These are phyloP conservation scores for Operophtera brumata DNA, from an alignment of 2,888 invertebrate species.

Conservation along the genomic window DNA sequence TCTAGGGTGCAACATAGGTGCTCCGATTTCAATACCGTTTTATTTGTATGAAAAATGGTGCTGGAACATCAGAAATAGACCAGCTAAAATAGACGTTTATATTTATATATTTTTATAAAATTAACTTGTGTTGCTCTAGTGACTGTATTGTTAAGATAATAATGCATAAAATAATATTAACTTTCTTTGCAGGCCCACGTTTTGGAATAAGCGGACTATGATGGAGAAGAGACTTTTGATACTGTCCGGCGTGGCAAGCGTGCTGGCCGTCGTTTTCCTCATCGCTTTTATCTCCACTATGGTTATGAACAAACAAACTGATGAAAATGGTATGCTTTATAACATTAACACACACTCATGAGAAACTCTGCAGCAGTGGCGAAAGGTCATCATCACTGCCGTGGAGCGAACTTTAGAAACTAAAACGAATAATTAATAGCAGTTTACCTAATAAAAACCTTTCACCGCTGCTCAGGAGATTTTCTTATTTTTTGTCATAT, in stretches of 20 bases:
- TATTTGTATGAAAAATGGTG: no score
- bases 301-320: conserved; percentile 41
- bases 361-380: not conserved
- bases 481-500: not conserved
- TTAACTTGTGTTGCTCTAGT: no score
- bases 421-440: not conserved
- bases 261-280: conserved; percentile 64
- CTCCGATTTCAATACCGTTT: no score
- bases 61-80: no score
- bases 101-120: no score
- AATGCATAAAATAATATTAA: not conserved
- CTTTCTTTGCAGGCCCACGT: conserved; percentile 56
- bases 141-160: no score
- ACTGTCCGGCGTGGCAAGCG: conserved; percentile 48
- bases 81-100: no score
- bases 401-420: not conserved
- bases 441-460: not conserved
- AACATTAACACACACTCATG: not conserved
- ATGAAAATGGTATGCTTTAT: conserved; percentile 51
- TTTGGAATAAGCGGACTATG: conserved; percentile 65
- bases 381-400: not conserved
- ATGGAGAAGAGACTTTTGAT: conserved; percentile 66
- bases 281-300: conserved; percentile 63
- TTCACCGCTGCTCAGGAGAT: not conserved
- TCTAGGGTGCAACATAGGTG: no score